Percentiles rank a stretch among this genome's conserved stretches.
phyloP scores from a whole-genome alignment of 2,888 invertebrate genomes.

The Exephanes ischioxanthus region DNA sequence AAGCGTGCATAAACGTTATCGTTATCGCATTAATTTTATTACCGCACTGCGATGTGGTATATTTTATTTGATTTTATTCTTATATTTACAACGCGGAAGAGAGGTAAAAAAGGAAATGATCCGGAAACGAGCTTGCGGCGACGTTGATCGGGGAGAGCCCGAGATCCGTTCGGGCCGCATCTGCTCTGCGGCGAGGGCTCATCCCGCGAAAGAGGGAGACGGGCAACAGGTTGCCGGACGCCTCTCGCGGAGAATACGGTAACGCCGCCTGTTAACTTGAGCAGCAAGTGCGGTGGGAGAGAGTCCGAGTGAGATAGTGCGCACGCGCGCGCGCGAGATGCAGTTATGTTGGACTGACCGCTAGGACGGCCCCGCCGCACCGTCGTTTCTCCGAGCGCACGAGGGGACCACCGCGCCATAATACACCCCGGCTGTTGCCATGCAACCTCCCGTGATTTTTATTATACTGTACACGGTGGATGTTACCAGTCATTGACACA shows the following conservation, averaged over 20 bases:
- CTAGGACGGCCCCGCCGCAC: constrained; percentile 67
- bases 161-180: constrained; percentile 57
- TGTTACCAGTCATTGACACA: constrained; percentile 37
- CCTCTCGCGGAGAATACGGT: constrained; percentile 60
- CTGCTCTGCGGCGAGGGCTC: constrained; percentile 23
- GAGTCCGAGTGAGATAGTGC: constrained; percentile 52
- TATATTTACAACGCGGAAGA: constrained; percentile 31
- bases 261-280: constrained; percentile 67
- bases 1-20: constrained; percentile 4
- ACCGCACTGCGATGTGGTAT: not conserved
- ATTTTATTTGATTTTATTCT: not conserved
- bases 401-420: constrained; percentile 62
- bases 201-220: not conserved
- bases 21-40: constrained; percentile 49
- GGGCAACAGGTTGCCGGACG: constrained; percentile 63
- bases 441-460: constrained; percentile 73
- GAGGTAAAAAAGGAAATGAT: constrained; percentile 47
- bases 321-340: constrained; percentile 74
- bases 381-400: constrained; percentile 57
- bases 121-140: constrained; percentile 66
- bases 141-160: constrained; percentile 28
- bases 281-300: constrained; percentile 66
- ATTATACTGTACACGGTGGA: constrained; percentile 31
- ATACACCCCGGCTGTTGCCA: constrained; percentile 73
- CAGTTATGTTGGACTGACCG: constrained; percentile 82